phyloP scores from a whole-genome alignment of 2,797 vertebrate genomes.

The Nasua narica region DNA sequence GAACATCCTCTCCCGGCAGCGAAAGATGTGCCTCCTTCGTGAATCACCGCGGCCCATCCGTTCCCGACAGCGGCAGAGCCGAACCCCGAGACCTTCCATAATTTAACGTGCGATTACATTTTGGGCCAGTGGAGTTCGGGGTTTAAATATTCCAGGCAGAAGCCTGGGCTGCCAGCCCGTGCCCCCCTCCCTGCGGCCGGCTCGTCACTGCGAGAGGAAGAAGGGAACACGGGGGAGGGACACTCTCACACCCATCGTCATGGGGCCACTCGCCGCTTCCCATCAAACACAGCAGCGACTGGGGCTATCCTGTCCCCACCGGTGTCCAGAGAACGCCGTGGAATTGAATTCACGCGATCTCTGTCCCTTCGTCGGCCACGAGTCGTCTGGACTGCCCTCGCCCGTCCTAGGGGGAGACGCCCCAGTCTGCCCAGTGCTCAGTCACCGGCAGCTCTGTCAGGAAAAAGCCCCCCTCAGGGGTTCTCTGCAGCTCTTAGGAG shows the following conservation, averaged over 20 bases:
- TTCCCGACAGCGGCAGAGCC: not conserved
- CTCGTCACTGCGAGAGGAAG: rapidly evolving
- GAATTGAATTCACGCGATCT: rapidly evolving
- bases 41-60: not conserved
- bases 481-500: not conserved
- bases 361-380: not conserved
- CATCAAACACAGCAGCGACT: not conserved
- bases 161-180: rapidly evolving
- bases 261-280: rapidly evolving
- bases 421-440: rapidly evolving
- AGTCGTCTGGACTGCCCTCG: not conserved
- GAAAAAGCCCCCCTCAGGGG: rapidly evolving
- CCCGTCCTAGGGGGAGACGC: not conserved
- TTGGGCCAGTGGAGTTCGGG: not conserved
- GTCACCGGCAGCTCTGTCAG: rapidly evolving
- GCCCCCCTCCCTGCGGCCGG: rapidly evolving
- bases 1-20: rapidly evolving
- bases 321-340: rapidly evolving
- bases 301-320: not conserved
- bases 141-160: constrained; percentile 42
- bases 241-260: rapidly evolving
- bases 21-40: not conserved
- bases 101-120: constrained; percentile 16
- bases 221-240: rapidly evolving
- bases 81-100: constrained; percentile 20